Evolutionary conservation across 2,888 invertebrate genomes (phyloP).

Genomic region (Hyposoter didymator): DNA sequence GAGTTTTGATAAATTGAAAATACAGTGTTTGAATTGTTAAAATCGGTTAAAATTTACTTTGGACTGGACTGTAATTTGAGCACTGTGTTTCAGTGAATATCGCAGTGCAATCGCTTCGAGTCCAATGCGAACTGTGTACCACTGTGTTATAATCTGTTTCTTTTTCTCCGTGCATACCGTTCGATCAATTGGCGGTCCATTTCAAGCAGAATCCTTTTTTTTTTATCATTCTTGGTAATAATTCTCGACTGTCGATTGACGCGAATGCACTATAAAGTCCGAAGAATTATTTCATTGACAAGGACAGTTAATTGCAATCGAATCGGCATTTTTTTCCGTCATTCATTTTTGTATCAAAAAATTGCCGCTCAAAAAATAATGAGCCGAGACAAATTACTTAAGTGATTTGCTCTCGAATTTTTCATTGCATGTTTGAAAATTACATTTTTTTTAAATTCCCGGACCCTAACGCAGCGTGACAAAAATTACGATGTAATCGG

Average conservation of each 20-base stretch:
- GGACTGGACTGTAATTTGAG: too few species aligned
- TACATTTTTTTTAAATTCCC: too few species aligned
- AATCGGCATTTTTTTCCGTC: not conserved
- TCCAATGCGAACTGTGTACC: too few species aligned
- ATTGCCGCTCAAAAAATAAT: not conserved
- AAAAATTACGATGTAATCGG: too few species aligned
- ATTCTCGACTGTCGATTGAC: not conserved
- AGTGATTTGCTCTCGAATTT: not conserved
- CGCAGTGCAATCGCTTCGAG: too few species aligned
- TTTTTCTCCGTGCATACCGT: too few species aligned
- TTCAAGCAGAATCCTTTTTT: slow-evolving; percentile 4
- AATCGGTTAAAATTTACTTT: too few species aligned
- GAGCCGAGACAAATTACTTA: not conserved
- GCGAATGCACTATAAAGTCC: not conserved
- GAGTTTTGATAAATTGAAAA: too few species aligned
- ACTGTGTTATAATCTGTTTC: too few species aligned
- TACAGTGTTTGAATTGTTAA: too few species aligned
- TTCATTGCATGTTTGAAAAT: not conserved
- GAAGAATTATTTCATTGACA: not conserved
- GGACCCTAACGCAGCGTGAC: too few species aligned
- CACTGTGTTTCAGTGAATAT: too few species aligned
- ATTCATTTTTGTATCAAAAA: not conserved
- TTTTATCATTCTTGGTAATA: slow-evolving; percentile 20
- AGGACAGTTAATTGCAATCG: not conserved
- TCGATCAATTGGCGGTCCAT: slow-evolving; percentile 32